Base-by-base conservation (phyloP, 1,140 invertebrate species). In the Bacillus rossius region DNA sequence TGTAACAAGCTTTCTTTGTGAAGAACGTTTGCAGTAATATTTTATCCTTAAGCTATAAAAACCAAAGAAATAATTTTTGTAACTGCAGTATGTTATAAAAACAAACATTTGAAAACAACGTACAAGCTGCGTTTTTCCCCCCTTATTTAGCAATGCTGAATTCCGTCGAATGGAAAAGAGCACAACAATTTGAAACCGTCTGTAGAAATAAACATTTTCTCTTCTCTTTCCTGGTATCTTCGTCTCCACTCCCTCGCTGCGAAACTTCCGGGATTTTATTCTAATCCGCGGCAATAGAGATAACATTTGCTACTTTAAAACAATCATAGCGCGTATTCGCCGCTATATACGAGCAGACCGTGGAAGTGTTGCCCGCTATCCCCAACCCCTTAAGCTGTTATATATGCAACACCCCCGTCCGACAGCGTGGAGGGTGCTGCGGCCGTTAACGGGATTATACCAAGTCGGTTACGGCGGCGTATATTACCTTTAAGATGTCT, bases 201-300 rank as follows among this genome's bases (percentile, higher is more conserved):
- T 34, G 29, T 34, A 34, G 29, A 10, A 34, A 10, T 34, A 34
- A 34, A 34, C 29, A 34, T 34, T 34, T 34, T 34, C 29, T 34
- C 29, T 34, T 34, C 29, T 34, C 29, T 34, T 34, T 34, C n/a
- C 5, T 34, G 29, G 29, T 34, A 34, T 34, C 29, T 34, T 34
- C 29, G 29, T 34, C 29, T 10, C 10, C 29, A 34, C 29, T 7
- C 29, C 29, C 29, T 4, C 4, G 29, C 29, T 34, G 29, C 48
- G 41, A 34, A 54, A 54, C 52, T 54, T 40, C 29, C 16, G 52
- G 52, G 52, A 50, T 54, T 54, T 54, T 54, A 54, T 54, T 54
- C 52, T 54, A 54, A 54, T 54, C 34, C 52, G 13, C 37, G 52
- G 52, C 52, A 54, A 54, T 54, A 54, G 52, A 54, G 52, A 54